Evolutionary conservation across 2,888 invertebrate species (phyloP), one percentile per base, ranked within the genome.

Genomic region (Parnassius apollo): DNA sequence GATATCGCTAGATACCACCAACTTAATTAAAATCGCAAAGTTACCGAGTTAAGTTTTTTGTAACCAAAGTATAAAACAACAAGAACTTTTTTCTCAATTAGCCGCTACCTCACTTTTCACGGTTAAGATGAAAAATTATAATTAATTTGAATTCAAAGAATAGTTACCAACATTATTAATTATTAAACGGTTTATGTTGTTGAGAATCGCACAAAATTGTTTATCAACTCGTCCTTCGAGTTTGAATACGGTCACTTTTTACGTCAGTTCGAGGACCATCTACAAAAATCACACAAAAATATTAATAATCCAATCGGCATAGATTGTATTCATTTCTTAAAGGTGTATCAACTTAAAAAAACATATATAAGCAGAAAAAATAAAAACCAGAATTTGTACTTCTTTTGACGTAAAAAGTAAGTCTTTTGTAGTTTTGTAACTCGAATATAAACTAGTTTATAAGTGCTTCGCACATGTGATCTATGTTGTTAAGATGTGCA

Each of bases 1-100:
- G 88, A 78, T 80, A 81, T 84, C 90, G 90, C 90, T 90, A 91
- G 90, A 83, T 70, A 82, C 85, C 85, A 83, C 82, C 83, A 46
- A 35, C 13, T n/a, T 48, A 42, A 22, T 56, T 10, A 12, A 42
- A 42, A 64, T 45, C 54, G 61, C 66, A 57, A 35, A 35, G 60
- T 68, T 68, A 68, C 66, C 64, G 60, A 62, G 56, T 58, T 18
- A 45, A 22, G 42, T 52, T 62, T 42, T 55, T 12, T 22, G 12
- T 12, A 25, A 51, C 63, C 59, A 58, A 61, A 48, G 54, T 60
- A 22, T 50, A 54, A 18, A 42, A 22, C 35, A 49, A 49, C 46
- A 54, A 52, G 18, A n/a, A 42, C 50, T 66, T 55, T 65, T 57
- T 65, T 57, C 57, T 55, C n/a, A 66, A 57, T 57, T 42, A 48